phyloP scores from a whole-genome alignment of 2,797 vertebrate species.

The Enteromius fasciolatus region DNA sequence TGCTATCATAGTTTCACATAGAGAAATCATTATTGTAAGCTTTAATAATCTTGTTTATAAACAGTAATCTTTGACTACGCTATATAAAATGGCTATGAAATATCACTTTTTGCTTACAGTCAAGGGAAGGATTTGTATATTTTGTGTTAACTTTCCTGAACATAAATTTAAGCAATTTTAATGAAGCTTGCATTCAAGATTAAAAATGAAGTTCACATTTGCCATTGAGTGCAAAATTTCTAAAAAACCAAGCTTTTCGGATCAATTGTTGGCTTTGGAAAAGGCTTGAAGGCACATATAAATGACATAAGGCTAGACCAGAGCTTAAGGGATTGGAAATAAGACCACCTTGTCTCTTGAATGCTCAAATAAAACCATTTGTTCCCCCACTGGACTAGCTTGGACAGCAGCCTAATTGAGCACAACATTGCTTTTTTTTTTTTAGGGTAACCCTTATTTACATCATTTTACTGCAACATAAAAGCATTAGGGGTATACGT shows the following conservation, averaged over 20 bases:
- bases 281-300: conserved; percentile 32
- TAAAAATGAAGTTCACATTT: conserved; percentile 58
- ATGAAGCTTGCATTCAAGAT: conserved; percentile 55
- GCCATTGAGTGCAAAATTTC: conserved; percentile 52
- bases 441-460: conserved; percentile 19
- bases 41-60: background rate
- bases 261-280: conserved; percentile 15
- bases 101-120: background rate
- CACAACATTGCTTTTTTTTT: conserved; percentile 38
- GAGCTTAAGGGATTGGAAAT: conserved; percentile 40
- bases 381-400: conserved; percentile 35
- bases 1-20: background rate
- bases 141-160: conserved; percentile 51
- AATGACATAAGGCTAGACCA: conserved; percentile 15
- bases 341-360: conserved; percentile 47
- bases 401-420: conserved; percentile 48
- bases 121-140: conserved; percentile 32
- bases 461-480: conserved; percentile 13
- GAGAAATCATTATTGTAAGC: background rate
- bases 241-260: conserved; percentile 40
- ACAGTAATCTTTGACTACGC: background rate
- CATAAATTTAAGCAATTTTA: conserved; percentile 56
- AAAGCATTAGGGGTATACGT: background rate
- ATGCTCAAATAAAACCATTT: conserved; percentile 58
- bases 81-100: conserved; percentile 17